phyloP scores from a whole-genome alignment of 2,797 vertebrate genomes.

The Choloepus didactylus region DNA sequence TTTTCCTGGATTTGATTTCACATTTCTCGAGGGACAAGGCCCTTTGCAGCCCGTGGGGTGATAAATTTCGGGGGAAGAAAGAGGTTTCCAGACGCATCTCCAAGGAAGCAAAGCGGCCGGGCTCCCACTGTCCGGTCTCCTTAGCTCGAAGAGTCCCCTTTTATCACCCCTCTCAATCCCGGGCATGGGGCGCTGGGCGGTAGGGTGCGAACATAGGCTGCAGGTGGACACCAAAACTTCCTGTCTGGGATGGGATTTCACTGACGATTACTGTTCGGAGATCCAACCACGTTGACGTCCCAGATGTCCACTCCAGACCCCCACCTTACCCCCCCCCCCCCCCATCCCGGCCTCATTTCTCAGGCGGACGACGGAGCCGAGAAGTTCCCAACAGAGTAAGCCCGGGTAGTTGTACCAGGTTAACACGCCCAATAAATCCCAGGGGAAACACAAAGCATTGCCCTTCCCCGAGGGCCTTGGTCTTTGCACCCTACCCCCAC shows the following conservation, averaged over 20 bases:
- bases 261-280: background rate
- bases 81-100: conserved; percentile 46
- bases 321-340: background rate
- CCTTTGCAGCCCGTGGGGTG: background rate
- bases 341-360: background rate
- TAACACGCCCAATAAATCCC: conserved; percentile 25
- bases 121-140: background rate
- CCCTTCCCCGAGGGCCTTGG: background rate
- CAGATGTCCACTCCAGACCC: background rate
- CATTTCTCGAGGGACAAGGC: conserved; percentile 52
- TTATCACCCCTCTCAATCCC: background rate
- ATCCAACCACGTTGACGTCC: conserved; percentile 25
- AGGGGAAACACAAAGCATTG: conserved; percentile 53
- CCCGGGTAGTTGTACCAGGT: background rate
- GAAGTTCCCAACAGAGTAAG: background rate
- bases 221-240: conserved; percentile 67
- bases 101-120: background rate
- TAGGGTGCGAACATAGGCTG: background rate
- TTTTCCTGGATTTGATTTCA: conserved; percentile 52
- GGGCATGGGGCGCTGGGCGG: background rate
- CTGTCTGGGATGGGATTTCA: conserved; percentile 49
- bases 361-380: background rate
- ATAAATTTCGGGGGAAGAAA: conserved; percentile 30
- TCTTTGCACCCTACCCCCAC: background rate
- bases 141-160: background rate